Conservation (phyloP, 1,140 invertebrate species). For the Caenorhabditis remanei region DNA sequence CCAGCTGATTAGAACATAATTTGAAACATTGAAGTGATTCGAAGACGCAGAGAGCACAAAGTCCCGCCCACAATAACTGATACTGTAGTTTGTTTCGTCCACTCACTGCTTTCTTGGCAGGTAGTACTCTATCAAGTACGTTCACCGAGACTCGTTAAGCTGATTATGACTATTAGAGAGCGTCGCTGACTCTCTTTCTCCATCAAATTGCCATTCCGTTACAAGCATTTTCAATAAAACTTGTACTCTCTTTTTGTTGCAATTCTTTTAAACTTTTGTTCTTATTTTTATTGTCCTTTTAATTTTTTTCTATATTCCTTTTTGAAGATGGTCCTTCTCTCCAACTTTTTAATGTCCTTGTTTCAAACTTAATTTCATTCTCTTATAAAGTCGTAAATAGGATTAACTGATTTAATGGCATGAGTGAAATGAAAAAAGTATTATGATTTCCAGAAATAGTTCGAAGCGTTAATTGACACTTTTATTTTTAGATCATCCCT, state of each 20-base stretch:
- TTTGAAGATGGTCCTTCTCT: neutral
- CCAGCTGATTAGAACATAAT: conserved; percentile 32
- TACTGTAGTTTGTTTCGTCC: conserved; percentile 26
- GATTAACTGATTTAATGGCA: neutral
- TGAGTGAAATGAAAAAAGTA: neutral
- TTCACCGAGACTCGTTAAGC: conserved; percentile 50
- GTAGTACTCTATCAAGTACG: conserved; percentile 35
- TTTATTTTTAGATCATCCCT: neutral
- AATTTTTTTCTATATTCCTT: neutral
- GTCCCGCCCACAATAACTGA: neutral
- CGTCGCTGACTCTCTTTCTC: neutral
- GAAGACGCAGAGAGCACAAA: conserved; percentile 10
- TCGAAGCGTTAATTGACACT: neutral
- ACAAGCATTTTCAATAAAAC: neutral
- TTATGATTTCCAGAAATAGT: conserved; percentile 23
- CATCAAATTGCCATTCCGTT: conserved; percentile 48
- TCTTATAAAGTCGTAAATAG: neutral
- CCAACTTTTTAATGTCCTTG: neutral
- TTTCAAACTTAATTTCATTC: neutral
- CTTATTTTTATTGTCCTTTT: neutral
- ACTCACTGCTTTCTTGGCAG: conserved; percentile 20
- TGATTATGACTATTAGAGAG: conserved; percentile 9
- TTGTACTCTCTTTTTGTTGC: conserved; percentile 18
- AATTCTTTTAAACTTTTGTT: neutral
- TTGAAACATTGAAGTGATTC: neutral